Evolutionary conservation across 1,140 invertebrate genomes (phyloP).

Genomic region (Caenorhabditis inopinata): DNA sequence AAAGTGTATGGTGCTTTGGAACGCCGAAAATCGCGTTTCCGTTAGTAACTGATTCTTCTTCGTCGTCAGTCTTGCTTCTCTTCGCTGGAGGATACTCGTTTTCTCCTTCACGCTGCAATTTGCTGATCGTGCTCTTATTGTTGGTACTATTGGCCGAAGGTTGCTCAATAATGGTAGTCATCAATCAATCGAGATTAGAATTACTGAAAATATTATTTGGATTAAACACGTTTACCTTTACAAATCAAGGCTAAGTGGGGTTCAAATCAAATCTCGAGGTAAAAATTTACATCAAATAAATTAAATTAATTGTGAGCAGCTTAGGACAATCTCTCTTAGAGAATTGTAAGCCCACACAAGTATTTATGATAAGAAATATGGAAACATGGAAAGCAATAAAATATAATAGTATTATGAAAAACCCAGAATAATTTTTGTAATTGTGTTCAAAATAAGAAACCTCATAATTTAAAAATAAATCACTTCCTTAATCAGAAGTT

Average conservation of each 20-base stretch:
- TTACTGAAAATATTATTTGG: background rate
- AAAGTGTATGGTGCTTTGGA: background rate
- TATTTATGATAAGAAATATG: too few relatives aligned
- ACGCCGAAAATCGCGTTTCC: background rate
- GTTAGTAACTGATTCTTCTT: background rate
- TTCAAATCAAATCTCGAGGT: background rate
- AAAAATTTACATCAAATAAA: background rate
- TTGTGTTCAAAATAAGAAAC: too few relatives aligned
- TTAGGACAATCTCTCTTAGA: too few relatives aligned
- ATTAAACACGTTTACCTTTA: too few relatives aligned
- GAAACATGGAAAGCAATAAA: too few relatives aligned
- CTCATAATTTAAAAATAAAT: too few relatives aligned
- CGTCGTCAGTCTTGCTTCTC: background rate
- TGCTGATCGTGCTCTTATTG: background rate
- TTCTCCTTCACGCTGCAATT: background rate
- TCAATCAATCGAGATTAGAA: background rate
- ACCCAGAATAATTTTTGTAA: too few relatives aligned
- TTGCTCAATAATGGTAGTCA: slow-evolving; percentile 22
- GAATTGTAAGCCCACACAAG: too few relatives aligned
- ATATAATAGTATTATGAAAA: too few relatives aligned
- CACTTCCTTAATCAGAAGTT: too few relatives aligned
- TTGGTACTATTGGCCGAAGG: background rate
- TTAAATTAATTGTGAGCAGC: background rate
- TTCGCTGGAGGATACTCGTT: background rate
- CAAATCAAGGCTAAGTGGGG: too few relatives aligned